Evolutionary conservation across 2,888 invertebrate genomes (phyloP), one percentile per base, ranked within the genome.

Genomic region (Ommatoiulus sabulosus): DNA sequence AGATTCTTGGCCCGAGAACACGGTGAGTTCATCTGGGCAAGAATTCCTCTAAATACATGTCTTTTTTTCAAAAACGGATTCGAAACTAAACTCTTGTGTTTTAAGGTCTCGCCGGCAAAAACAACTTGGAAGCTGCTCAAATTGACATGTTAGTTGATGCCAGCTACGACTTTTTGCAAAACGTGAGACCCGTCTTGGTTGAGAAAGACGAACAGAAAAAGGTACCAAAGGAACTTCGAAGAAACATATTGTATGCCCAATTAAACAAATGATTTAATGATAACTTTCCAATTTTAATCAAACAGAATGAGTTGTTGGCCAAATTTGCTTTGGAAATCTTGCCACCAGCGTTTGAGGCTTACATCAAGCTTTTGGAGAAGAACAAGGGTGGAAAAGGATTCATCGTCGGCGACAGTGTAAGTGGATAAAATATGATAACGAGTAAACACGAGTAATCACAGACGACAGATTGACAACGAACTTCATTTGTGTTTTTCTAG

Each of bases 401-500:
- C 86, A 44, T 85, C 24, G 88, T 88, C 46, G 88, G 88, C 17
- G 88, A 88, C 85, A 24, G 12, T 17, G 88, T 88, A 84, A 44
- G 63, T 35, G 6, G 7, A 80, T 7, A 7, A 44, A 87, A 48
- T 48, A 48, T 48, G 12, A 72, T 5, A n/a, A 10, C 46, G 35
- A 46, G 46, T 86, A 10, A 15, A 43, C 46, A 87, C 4, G n/a
- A 72, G 0, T 24, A 24, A 12, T 3, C 35, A 12, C 10, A 3
- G 35, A 57, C 35, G 4, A 57, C 35, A 0, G 7, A 24, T 12
- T 87, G 52, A 15, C 52, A 20, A 3, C 52, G 24, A 87, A 7
- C 72, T n/a, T 24, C 72, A 72, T 72, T 24, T 72, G 57, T 57
- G 24, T 87, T 46, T 85, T 93, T 72, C 63, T 91, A 94, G 94